Evolutionary conservation across 1,140 invertebrate genomes (phyloP), one percentile per base, ranked within the genome.

Genomic region (Plutomurus gul): DNA sequence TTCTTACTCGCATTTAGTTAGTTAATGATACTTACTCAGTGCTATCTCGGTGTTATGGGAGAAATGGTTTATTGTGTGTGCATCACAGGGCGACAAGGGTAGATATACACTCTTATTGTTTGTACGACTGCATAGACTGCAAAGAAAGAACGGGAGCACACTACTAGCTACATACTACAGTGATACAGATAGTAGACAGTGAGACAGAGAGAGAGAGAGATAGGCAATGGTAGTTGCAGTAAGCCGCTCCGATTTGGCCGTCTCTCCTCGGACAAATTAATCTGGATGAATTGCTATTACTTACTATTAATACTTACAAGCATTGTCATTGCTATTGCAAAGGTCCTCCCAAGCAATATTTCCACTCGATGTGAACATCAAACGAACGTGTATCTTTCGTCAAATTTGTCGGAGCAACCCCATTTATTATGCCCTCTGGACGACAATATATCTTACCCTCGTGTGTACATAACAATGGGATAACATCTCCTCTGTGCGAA

Each of bases 401-500:
- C 60, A 76, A 80, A 80, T 80, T 80, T 80, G 78, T 80, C 78
- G 65, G 71, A 72, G 74, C 43, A 51, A 76, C 71, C 46, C 74
- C 43, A 78, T 78, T 76, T 75, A 75, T 72, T 73, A 76, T 74
- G 78, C 74, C 71, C 60, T 72, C 74, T 72, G 65, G 72, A 76
- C 74, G 71, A 75, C 74, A 56, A 77, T 81, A 75, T 81, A 75
- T 81, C 49, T 40, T 51, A 47, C 70, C 79, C 79, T 77, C 75
- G 56, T 74, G 75, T 81, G 75, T 81, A 81, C 74, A 77, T 39
- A 77, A 77, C 79, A 81, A 81, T 81, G 75, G 71, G 80, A 81
- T 81, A 75, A 77, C 76, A 81, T 81, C 80, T 78, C 56, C 80
- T 81, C 70, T 76, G 75, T 77, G 76, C 80, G 51, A 81, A 81